Percentiles rank a stretch among this genome's conserved stretches.
phyloP scores from a whole-genome alignment of 2,797 vertebrate genomes.

The Amblyraja radiata region DNA sequence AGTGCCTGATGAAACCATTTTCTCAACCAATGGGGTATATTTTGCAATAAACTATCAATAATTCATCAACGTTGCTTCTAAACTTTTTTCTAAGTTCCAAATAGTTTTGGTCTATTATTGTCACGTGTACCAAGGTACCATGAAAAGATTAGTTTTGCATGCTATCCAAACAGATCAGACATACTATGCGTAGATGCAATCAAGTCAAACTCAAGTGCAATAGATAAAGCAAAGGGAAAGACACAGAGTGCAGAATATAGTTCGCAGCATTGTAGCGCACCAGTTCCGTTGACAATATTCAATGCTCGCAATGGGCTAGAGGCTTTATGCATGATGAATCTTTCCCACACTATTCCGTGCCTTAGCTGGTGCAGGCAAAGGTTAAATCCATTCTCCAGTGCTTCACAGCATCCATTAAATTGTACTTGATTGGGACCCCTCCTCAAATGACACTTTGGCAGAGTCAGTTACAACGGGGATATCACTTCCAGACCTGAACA shows the following conservation, averaged over 20 bases:
- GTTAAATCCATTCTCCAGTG: neutral
- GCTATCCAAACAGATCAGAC: too few species aligned
- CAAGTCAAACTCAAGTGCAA: too few species aligned
- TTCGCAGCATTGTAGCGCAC: too few species aligned
- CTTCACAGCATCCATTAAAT: neutral
- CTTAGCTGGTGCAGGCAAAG: neutral
- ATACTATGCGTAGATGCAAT: too few species aligned
- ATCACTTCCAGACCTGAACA: constrained; percentile 20
- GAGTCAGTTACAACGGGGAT: neutral
- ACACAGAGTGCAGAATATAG: too few species aligned
- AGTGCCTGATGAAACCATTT: too few species aligned
- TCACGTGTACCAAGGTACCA: too few species aligned
- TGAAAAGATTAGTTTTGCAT: too few species aligned
- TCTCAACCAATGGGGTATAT: neutral
- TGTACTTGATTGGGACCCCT: neutral
- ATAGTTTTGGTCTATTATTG: too few species aligned
- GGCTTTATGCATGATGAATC: neutral
- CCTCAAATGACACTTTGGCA: neutral
- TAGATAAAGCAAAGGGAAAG: too few species aligned
- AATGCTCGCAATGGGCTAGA: neutral
- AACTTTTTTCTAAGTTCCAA: neutral
- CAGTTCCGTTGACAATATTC: too few species aligned
- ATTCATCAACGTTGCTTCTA: neutral
- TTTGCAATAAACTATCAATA: neutral
- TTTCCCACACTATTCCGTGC: neutral